These are phyloP conservation scores for Gobionotothen gibberifrons DNA, from an alignment of 2,797 vertebrate species.

Conservation along the genomic window DNA sequence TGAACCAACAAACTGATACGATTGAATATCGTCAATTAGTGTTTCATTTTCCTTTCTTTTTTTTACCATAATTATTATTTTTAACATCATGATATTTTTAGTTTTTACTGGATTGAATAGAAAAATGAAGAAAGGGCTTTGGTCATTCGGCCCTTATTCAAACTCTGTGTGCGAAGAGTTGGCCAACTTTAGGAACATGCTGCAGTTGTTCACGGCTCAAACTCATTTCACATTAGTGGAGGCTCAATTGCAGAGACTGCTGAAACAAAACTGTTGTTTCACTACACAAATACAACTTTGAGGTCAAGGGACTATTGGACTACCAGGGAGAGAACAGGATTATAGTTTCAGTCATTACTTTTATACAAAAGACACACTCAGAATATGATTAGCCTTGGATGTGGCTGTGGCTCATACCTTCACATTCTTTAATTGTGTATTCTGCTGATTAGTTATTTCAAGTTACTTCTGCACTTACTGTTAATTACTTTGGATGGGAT, in stretches of 20 bases:
- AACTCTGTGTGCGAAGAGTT: slow-evolving; percentile 2
- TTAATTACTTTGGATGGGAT: slow-evolving; percentile 56
- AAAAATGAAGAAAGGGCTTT: neutral
- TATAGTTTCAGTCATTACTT: neutral
- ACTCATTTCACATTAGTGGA: slow-evolving; percentile 30
- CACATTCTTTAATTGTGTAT: slow-evolving; percentile 2
- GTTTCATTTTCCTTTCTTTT: slow-evolving; percentile 2
- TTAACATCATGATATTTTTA: neutral
- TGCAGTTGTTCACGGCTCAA: slow-evolving; percentile 10
- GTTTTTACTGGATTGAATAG: neutral
- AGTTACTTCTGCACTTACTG: slow-evolving; percentile 40
- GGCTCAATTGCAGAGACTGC: slow-evolving; percentile 7
- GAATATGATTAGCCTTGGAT: neutral
- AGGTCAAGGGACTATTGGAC: slow-evolving; percentile 16
- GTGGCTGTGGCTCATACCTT: slow-evolving; percentile 14
- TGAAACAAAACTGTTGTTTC: slow-evolving; percentile 19
- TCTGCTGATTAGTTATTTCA: slow-evolving; percentile 23
- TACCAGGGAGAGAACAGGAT: slow-evolving; percentile 12
- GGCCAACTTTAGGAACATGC: slow-evolving; percentile 11
- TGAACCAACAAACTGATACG: too few species aligned
- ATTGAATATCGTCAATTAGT: neutral
- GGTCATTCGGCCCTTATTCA: slow-evolving; percentile 20
- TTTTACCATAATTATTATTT: neutral
- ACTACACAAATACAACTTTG: slow-evolving; percentile 20
- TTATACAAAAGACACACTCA: slow-evolving; percentile 21